Conservation (phyloP, 2,113 vertebrate genomes). For the Muntiacus reevesi region DNA sequence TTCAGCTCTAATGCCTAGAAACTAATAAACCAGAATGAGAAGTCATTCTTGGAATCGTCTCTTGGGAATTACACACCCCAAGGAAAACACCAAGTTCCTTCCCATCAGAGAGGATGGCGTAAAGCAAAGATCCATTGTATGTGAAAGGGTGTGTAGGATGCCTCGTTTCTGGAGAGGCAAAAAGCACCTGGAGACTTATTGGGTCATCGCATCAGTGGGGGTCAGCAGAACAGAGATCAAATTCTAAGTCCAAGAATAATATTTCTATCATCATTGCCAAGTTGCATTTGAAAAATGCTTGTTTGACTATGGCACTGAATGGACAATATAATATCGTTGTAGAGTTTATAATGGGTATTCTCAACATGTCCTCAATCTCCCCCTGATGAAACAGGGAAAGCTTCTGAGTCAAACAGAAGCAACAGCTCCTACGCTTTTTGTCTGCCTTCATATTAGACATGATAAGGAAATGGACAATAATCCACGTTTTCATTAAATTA, state of each 20-base stretch:
- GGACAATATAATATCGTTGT: background rate
- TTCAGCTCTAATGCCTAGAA: background rate
- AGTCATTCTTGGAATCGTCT: conserved; percentile 10
- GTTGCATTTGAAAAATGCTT: background rate
- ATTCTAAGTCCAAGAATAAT: background rate
- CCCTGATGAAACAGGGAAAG: background rate
- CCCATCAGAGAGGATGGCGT: background rate
- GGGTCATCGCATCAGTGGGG: rapidly evolving
- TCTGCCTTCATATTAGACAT: background rate
- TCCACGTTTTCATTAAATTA: rapidly evolving
- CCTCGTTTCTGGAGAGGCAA: background rate
- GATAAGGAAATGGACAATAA: background rate
- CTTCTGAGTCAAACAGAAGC: background rate
- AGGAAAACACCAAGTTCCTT: background rate
- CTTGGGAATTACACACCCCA: background rate
- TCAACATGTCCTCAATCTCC: background rate
- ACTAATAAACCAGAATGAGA: conserved; percentile 32
- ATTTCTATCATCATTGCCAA: background rate
- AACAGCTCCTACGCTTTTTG: rapidly evolving
- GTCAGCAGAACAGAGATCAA: background rate
- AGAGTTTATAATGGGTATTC: background rate
- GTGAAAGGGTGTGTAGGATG: rapidly evolving
- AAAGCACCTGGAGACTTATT: background rate
- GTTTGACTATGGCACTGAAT: background rate
- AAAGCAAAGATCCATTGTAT: background rate